phyloP scores from a whole-genome alignment of 2,113 vertebrate genomes.

The Noturus placidus region DNA sequence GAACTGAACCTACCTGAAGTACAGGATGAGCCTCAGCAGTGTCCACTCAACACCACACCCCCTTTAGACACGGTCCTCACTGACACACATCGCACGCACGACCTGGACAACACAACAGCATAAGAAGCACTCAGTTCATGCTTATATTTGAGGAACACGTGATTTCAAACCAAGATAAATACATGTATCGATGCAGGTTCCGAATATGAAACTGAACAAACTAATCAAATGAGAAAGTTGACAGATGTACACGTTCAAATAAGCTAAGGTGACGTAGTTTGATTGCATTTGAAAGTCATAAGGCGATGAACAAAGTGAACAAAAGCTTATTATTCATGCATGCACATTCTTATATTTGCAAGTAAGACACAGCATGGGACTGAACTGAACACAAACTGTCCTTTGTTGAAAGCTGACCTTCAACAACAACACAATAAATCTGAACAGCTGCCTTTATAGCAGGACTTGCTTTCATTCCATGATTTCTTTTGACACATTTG shows the following conservation, averaged over 20 bases:
- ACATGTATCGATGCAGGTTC: not conserved
- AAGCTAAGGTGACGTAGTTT: not conserved
- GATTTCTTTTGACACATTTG: not conserved
- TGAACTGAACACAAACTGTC: not conserved
- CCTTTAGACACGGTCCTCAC: not conserved
- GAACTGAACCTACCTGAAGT: conserved; percentile 17
- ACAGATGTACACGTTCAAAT: not conserved
- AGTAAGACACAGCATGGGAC: not conserved
- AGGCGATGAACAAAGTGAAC: not conserved
- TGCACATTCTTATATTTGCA: not conserved
- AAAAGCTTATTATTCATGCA: not conserved
- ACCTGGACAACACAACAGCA: conserved; percentile 27
- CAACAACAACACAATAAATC: not conserved
- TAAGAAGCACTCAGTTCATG: not conserved
- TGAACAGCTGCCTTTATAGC: not conserved
- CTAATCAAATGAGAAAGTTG: not conserved
- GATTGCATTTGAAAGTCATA: not conserved
- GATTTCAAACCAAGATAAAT: not conserved
- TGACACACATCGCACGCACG: not conserved
- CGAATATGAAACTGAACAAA: not conserved
- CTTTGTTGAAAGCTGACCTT: not conserved
- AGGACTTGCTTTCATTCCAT: not conserved
- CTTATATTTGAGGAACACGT: not conserved
- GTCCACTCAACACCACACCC: not conserved
- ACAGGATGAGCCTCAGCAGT: conserved; percentile 24